Base-by-base conservation (phyloP, 2,797 vertebrate species). In the Molossus alvarezi region DNA sequence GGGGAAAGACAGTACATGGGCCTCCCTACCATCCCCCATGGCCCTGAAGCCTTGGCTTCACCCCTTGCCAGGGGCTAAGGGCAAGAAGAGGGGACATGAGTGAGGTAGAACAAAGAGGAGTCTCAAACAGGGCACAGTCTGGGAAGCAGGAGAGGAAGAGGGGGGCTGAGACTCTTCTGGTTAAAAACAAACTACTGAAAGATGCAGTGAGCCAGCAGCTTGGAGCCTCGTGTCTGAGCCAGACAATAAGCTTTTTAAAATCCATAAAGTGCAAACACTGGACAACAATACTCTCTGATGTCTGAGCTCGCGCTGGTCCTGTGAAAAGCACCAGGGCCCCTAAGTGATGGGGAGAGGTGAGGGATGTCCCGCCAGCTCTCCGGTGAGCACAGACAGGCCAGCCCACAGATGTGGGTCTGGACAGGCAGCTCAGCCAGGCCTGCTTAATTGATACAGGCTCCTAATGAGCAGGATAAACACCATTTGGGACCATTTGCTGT, bases 401-500 rank as follows among this genome's bases (percentile, higher is more conserved):
- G 37, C 23, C 45, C 15, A 10, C 9, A 58, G 48, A 23, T 23
- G 3, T 45, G 55, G 88, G 21, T 67, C 91, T 62, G 83, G 82
- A 45, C 67, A 8, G 25, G 91, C 69, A 41, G 84, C 65, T 90
- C 58, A 25, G 45, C 92, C 93, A 92, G 84, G 91, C 69, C 96
- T 79, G 41, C 55, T 71, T 93, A 90, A 88, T 67, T 90, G 93
- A 94, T 67, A 86, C 14, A 53, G 51, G 29, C 75, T 90, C 88
- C 85, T 88, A 92, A 96, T 60, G 91, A 97, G 55, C 72, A 93
- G 90, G 92, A 86, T 92, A 97, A 98, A 96, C 88, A 92, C 51
- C 79, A 93, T 79, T 67, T 69, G 81, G 88, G 95, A 65, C 90
- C 77, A 96, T 97, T 96, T 92, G 94, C 93, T 90, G 90, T 92